These are phyloP conservation scores for Nycticorax nycticorax DNA, from an alignment of 2,113 vertebrate genomes.

Conservation along the genomic window DNA sequence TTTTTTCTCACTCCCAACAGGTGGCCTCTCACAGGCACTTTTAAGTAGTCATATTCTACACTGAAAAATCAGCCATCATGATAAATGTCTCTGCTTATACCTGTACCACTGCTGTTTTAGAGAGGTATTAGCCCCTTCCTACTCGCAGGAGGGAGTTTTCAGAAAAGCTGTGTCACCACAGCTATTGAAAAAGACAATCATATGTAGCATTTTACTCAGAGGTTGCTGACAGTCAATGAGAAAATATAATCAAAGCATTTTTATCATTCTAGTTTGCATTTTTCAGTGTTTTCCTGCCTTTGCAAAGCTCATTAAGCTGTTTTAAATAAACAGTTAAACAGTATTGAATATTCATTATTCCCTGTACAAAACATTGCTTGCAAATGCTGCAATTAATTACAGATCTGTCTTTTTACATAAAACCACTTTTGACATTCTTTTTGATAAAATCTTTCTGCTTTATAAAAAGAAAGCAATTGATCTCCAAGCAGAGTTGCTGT, in stretches of 20 bases:
- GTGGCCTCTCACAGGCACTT: not conserved
- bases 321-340: constrained; percentile 54
- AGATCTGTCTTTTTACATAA: not conserved
- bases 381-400: constrained; percentile 28
- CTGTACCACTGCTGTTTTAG: not conserved
- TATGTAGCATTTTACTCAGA: not conserved
- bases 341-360: constrained; percentile 44
- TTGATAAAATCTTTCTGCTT: not conserved
- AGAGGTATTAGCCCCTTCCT: not conserved
- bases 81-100: not conserved
- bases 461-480: not conserved
- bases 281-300: constrained; percentile 27
- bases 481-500: not conserved
- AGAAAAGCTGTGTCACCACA: not conserved
- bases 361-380: not conserved
- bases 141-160: not conserved
- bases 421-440: constrained; percentile 1
- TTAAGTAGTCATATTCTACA: not conserved
- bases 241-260: constrained; percentile 36
- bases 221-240: not conserved
- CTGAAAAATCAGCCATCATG: not conserved
- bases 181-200: not conserved
- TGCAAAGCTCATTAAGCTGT: constrained; percentile 20
- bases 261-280: constrained; percentile 17
- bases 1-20: not conserved